phyloP scores from a whole-genome alignment of 1,140 invertebrate genomes.

The Subanguina moxae region DNA sequence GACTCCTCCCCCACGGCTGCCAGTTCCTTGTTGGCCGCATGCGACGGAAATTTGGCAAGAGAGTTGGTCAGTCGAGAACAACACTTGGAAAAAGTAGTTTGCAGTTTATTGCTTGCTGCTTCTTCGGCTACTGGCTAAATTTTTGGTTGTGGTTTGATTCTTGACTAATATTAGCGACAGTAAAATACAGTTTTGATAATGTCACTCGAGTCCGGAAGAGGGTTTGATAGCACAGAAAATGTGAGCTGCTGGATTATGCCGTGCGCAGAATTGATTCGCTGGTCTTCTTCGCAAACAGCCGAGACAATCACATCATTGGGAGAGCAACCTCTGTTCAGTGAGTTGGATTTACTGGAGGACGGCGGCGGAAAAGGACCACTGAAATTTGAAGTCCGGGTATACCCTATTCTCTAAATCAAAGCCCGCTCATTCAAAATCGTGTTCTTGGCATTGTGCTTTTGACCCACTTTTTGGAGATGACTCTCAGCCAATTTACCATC shows the following conservation, averaged over 20 bases:
- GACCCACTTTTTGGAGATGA: no score
- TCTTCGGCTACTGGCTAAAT: no score
- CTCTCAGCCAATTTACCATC: no score
- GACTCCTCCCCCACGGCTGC: slow-evolving; percentile 27
- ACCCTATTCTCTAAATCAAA: no score
- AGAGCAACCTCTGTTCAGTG: slow-evolving; percentile 43
- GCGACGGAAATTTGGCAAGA: slow-evolving; percentile 22
- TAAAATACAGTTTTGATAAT: not conserved
- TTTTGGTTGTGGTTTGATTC: no score
- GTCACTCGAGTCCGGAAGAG: not conserved
- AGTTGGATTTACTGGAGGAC: slow-evolving; percentile 47
- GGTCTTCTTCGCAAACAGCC: slow-evolving; percentile 43
- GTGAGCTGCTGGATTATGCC: slow-evolving; percentile 53
- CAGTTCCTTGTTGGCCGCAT: slow-evolving; percentile 16
- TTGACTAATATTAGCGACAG: no score
- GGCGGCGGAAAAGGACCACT: slow-evolving; percentile 48
- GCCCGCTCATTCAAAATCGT: no score
- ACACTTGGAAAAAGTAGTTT: no score
- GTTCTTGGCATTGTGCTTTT: no score
- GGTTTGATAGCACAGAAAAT: slow-evolving; percentile 9
- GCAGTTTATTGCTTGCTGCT: no score
- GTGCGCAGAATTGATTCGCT: slow-evolving; percentile 36
- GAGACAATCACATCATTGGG: slow-evolving; percentile 38
- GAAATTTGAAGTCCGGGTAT: not conserved
- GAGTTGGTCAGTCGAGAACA: no score